Conservation (phyloP, 64 coral and sea anemone genomes). For the Cladopsammia gracilis region DNA sequence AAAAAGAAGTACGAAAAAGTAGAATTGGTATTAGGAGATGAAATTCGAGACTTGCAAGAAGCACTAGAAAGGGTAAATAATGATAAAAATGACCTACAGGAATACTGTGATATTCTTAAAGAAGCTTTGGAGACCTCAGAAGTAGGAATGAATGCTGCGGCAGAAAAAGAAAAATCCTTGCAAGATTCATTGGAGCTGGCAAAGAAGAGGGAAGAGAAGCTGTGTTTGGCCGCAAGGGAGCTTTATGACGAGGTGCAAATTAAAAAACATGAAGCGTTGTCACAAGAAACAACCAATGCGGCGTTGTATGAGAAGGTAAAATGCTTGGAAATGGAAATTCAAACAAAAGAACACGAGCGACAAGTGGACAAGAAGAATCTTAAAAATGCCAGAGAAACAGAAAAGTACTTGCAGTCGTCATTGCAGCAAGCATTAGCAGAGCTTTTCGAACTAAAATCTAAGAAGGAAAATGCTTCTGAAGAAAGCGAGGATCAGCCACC, state of each 20-base stretch:
- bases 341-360: background rate
- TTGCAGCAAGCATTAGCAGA: slow-evolving; percentile 17
- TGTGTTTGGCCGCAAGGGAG: background rate
- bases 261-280: slow-evolving; percentile 4
- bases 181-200: background rate
- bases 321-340: slow-evolving; percentile 17
- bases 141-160: background rate
- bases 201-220: slow-evolving; percentile 22
- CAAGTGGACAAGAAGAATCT: slow-evolving; percentile 51
- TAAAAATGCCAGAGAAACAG: slow-evolving; percentile 12
- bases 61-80: background rate
- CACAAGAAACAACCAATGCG: background rate
- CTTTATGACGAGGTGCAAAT: slow-evolving; percentile 27
- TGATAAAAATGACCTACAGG: slow-evolving; percentile 12
- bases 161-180: background rate
- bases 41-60: slow-evolving; percentile 12
- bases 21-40: background rate
- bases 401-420: slow-evolving; percentile 25
- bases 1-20: background rate
- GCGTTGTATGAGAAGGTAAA: slow-evolving; percentile 31
- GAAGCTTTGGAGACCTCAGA: background rate
- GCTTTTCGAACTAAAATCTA: slow-evolving; percentile 29
- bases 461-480: background rate
- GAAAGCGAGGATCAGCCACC: background rate
- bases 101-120: slow-evolving; percentile 37